Base-by-base conservation (phyloP, 2,113 vertebrate species). In the Chionodraco myersi region DNA sequence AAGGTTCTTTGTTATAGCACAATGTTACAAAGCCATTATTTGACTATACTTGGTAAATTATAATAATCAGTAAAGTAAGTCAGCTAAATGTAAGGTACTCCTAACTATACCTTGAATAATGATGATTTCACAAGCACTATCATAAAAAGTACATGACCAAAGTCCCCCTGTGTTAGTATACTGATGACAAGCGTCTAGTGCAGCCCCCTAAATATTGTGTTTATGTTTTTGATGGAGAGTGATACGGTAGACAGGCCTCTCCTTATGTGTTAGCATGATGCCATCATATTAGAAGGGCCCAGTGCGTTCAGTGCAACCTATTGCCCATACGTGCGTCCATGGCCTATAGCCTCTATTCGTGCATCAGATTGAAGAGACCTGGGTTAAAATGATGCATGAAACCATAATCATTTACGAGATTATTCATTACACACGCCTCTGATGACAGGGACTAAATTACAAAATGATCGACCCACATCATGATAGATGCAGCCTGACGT, bases 181-280 rank as follows among this genome's bases (percentile, higher is more conserved):
- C 36, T 83, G 72, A 69, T 58, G 53, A 65, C 63, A 58, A 56
- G 11, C 57, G 71, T 21, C 23, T 11, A 23, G 12, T 61, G 41
- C 30, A 58, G 64, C 48, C 41, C 41, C 44, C 23, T 45, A 36
- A 59, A 75, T 51, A 80, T 60, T 5, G 47, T 79, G 82, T 81
- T 79, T 61, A 75, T 59, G 80, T 79, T 87, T 81, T 75, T 68
- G 65, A 79, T 72, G 84, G 66, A 67, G 65, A 64, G 49, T 59
- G 62, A 75, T 76, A 48, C 65, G 48, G 58, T 36, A 62, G 30
- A 69, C 73, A 74, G 77, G 70, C 72, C 84, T 23, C 12, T 64
- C 54, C 63, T 56, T 58, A 79, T 89, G 82, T 90, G 66, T 89
- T 87, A 71, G 87, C 88, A 87, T 86, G 85, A 88, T 91, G 85